phyloP scores from a whole-genome alignment of 2,113 vertebrate species.

The Tragulus kanchil region DNA sequence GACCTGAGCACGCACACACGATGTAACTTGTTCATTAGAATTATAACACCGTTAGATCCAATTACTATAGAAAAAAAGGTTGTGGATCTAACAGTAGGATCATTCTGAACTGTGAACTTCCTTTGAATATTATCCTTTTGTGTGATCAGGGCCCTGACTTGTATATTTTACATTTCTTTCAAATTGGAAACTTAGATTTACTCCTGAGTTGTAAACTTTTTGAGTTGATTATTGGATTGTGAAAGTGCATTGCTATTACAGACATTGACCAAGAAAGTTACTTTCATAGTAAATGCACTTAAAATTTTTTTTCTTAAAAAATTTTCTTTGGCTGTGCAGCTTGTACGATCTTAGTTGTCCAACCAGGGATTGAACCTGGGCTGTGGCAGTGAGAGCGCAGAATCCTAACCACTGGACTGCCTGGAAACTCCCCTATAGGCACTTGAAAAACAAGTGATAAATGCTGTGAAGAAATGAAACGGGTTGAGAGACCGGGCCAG shows the following conservation, averaged over 20 bases:
- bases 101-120: neutral
- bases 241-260: neutral
- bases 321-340: neutral
- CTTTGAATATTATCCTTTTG: neutral
- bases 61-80: neutral
- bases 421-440: neutral
- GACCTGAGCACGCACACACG: neutral
- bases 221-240: neutral
- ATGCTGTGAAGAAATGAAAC: neutral
- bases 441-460: neutral
- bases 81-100: neutral
- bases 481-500: fast-evolving
- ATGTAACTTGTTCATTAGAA: conserved; percentile 23
- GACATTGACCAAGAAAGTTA: neutral
- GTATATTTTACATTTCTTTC: conserved; percentile 2
- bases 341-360: neutral
- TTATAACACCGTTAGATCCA: neutral
- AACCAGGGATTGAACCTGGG: neutral
- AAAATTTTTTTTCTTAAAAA: no score
- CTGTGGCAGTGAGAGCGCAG: neutral
- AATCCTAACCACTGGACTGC: neutral
- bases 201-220: neutral
- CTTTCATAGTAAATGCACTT: neutral
- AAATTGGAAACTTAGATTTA: conserved; percentile 19
- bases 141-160: neutral